A percentile compares a stretch with the other conserved stretches of the same genome.
These are phyloP conservation scores for Elachura formosa DNA, from an alignment of 2,113 vertebrate species.

Conservation along the genomic window DNA sequence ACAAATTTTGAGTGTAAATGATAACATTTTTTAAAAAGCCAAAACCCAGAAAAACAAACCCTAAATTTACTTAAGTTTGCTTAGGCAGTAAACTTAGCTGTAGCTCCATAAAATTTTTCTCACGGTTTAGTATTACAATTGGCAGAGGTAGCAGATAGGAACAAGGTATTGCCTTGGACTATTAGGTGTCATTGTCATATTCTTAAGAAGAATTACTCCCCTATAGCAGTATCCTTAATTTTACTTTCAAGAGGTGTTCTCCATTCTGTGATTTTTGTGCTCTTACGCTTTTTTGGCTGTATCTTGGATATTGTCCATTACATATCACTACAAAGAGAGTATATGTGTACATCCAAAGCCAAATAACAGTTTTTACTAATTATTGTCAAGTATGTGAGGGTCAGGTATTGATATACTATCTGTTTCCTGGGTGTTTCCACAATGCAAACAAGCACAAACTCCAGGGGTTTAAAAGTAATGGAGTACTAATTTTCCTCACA, in stretches of 20 bases:
- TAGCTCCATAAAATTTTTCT: not conserved
- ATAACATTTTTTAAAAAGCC: not conserved
- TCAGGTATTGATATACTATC: not conserved
- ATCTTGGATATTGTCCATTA: not conserved
- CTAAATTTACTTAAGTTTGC: too few species aligned
- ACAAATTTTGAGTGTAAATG: not conserved
- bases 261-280: not conserved
- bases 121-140: not conserved
- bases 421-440: not conserved
- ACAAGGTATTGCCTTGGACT: not conserved
- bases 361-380: not conserved
- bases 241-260: not conserved
- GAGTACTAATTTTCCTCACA: not conserved
- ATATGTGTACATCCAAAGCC: not conserved
- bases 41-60: not conserved
- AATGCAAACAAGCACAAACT: not conserved
- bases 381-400: not conserved
- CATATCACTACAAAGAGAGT: not conserved
- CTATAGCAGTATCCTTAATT: not conserved
- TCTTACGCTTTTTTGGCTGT: accelerated
- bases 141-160: not conserved
- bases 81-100: not conserved
- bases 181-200: not conserved
- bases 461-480: not conserved
- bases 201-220: not conserved